phyloP scores from a whole-genome alignment of 2,113 vertebrate species.

The Saccopteryx bilineata region DNA sequence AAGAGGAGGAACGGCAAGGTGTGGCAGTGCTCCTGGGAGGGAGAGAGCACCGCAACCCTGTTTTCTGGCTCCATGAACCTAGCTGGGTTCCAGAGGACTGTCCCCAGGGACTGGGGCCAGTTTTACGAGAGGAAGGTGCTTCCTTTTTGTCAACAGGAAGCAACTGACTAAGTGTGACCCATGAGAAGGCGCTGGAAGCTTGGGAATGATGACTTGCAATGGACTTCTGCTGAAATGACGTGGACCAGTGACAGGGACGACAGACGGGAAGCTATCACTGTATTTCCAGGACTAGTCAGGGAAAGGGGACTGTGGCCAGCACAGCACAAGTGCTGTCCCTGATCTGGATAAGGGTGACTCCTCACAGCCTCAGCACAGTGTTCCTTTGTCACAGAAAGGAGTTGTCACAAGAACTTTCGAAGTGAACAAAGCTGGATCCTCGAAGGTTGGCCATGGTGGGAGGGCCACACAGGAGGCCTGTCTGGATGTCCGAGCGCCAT shows the following conservation, averaged over 20 bases:
- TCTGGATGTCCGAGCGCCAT: background rate
- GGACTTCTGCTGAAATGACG: background rate
- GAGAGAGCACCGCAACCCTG: background rate
- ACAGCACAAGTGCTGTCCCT: background rate
- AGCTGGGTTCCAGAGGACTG: background rate
- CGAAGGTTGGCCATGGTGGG: background rate
- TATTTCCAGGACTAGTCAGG: background rate
- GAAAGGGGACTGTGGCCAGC: rapidly evolving
- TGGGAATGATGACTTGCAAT: background rate
- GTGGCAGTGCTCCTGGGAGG: too few relatives aligned
- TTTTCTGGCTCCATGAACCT: background rate
- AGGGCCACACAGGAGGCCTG: rapidly evolving
- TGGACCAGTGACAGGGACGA: background rate
- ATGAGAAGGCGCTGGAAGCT: background rate
- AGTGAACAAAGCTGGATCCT: background rate
- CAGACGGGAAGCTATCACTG: background rate
- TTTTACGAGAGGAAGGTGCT: background rate
- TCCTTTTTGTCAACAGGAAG: background rate
- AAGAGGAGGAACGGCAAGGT: too few relatives aligned
- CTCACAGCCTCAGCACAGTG: background rate
- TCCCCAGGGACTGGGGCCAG: background rate
- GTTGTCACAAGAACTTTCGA: background rate
- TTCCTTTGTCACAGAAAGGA: background rate
- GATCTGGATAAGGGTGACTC: background rate
- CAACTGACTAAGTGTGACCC: background rate